Conservation (phyloP, 2,888 invertebrate species). For the Hirudinaria manillensis region DNA sequence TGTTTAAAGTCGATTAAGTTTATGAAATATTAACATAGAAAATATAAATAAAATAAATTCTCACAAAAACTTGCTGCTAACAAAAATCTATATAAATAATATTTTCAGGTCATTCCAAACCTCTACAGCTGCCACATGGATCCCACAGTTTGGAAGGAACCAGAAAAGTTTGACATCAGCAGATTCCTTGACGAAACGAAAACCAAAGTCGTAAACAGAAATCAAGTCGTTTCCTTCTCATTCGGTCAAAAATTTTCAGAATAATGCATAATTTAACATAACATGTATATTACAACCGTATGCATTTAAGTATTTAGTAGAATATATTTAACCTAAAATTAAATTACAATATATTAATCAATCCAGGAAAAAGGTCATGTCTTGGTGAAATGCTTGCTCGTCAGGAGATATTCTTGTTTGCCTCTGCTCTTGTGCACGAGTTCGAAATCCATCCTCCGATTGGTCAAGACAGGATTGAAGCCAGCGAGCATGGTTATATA, state of each 20-base stretch:
- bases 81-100: no score
- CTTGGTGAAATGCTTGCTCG: conserved; percentile 20
- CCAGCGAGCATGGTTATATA: background rate
- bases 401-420: conserved; percentile 22
- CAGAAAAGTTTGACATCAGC: conserved; percentile 22
- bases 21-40: no score
- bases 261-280: no score
- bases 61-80: no score
- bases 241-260: conserved; percentile 13
- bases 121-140: conserved; percentile 31
- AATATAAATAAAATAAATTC: no score
- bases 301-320: no score
- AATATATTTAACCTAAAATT: no score
- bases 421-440: background rate
- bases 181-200: conserved; percentile 29
- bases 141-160: conserved; percentile 24
- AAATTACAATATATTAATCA: no score
- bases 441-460: conserved; percentile 20
- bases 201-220: conserved; percentile 28
- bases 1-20: background rate
- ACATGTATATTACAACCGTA: no score
- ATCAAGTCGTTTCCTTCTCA: conserved; percentile 31
- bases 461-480: conserved; percentile 4
- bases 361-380: conserved; percentile 6
- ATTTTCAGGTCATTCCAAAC: conserved; percentile 9